A percentile compares a stretch with the other conserved stretches of the same genome.
Evolutionary conservation across 1,140 invertebrate genomes (phyloP).

Genomic region (Drosophila insularis): DNA sequence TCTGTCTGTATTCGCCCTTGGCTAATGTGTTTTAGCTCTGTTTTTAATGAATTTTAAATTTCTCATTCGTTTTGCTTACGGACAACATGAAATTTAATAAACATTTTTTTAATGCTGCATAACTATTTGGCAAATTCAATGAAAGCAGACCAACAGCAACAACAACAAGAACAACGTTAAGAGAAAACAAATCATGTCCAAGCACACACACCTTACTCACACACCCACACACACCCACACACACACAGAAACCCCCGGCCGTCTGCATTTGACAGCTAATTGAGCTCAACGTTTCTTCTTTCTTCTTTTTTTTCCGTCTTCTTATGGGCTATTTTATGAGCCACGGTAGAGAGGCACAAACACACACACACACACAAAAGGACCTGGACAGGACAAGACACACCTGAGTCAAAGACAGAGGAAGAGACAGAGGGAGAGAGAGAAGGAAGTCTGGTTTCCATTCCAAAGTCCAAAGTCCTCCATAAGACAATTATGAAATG

Average conservation of each 20-base stretch:
- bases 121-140: conserved; percentile 59
- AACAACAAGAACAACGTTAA: conserved; percentile 1
- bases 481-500: conserved; percentile 77
- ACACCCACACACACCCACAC: background rate
- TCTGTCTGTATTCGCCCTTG: conserved; percentile 26
- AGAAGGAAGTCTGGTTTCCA: conserved; percentile 12
- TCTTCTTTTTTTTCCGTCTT: background rate
- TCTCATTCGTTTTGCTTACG: conserved; percentile 21
- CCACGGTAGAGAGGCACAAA: conserved; percentile 21
- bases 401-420: conserved; percentile 43
- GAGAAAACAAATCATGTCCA: conserved; percentile 8
- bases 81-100: conserved; percentile 52
- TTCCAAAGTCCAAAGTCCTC: conserved; percentile 26
- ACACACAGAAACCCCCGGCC: background rate
- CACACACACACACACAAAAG: conserved; percentile 60
- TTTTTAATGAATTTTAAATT: conserved; percentile 79
- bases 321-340: conserved; percentile 65
- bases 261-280: conserved; percentile 72
- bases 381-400: conserved; percentile 26
- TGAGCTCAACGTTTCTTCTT: conserved; percentile 43
- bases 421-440: conserved; percentile 2
- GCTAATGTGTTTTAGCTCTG: conserved; percentile 48
- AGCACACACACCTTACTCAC: too few species aligned
- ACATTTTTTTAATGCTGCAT: conserved; percentile 39
- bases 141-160: conserved; percentile 3